Evolutionary conservation across 2,113 vertebrate species (phyloP).

Genomic region (Pogonocichla stellata): DNA sequence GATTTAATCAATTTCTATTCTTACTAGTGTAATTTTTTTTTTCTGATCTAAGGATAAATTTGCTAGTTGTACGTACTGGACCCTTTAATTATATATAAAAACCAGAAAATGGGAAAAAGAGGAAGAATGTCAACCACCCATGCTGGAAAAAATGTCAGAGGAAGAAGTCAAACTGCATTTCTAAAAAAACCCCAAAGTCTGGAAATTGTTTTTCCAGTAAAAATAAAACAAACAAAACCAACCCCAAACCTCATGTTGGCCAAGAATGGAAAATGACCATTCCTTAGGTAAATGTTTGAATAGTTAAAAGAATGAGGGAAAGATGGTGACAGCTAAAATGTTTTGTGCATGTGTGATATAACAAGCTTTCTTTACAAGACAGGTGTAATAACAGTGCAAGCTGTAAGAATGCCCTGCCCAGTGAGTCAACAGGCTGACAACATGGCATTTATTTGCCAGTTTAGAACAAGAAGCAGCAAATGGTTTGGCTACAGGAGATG

Average conservation of each 20-base stretch:
- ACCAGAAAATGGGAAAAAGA: not conserved
- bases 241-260: not conserved
- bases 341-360: slow-evolving; percentile 3
- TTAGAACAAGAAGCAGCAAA: not conserved
- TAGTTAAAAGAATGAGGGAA: slow-evolving; percentile 6
- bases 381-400: not conserved
- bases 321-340: not conserved
- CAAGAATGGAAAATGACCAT: slow-evolving; percentile 8
- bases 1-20: not conserved
- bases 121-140: not conserved
- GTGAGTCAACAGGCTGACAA: not conserved
- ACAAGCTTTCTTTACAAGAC: not conserved
- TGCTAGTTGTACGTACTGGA: not conserved
- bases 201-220: not conserved
- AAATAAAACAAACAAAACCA: not conserved
- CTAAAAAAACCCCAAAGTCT: not conserved
- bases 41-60: not conserved
- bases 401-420: not conserved
- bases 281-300: slow-evolving; percentile 33
- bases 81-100: not conserved
- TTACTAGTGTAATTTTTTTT: not conserved
- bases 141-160: not conserved
- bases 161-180: not conserved
- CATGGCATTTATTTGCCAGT: not conserved
- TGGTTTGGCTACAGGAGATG: not conserved